Conservation (phyloP, 2,797 vertebrate species). For the Morelia viridis region DNA sequence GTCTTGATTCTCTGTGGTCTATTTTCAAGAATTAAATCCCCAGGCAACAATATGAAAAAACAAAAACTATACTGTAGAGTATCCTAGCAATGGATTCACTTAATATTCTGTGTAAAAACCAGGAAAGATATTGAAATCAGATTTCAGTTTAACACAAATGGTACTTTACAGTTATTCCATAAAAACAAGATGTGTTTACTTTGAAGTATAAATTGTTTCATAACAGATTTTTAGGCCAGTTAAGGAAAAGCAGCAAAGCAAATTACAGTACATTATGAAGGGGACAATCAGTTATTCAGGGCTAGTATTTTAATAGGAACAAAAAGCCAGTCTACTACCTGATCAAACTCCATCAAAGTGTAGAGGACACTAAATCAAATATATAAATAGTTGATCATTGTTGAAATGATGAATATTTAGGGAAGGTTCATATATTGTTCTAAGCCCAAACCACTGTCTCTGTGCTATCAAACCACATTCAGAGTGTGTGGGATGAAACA, state of each 20-base stretch:
- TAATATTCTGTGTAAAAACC: slow-evolving; percentile 18
- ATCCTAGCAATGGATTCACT: slow-evolving; percentile 23
- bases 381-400: background rate
- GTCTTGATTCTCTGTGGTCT: slow-evolving; percentile 47
- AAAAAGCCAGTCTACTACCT: background rate
- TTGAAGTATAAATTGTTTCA: slow-evolving; percentile 41
- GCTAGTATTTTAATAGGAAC: background rate
- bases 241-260: background rate
- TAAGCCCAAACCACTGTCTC: background rate
- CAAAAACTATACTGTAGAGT: slow-evolving; percentile 23
- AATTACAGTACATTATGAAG: slow-evolving; percentile 42
- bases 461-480: background rate
- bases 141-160: slow-evolving; percentile 39
- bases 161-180: background rate
- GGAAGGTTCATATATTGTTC: background rate
- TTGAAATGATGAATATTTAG: background rate
- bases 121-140: slow-evolving; percentile 20
- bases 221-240: slow-evolving; percentile 29
- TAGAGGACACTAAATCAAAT: background rate
- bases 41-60: slow-evolving; percentile 22
- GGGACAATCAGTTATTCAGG: slow-evolving; percentile 1
- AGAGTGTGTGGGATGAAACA: too few species aligned
- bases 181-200: slow-evolving; percentile 44
- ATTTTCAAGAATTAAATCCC: slow-evolving; percentile 47
- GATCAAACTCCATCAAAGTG: background rate